A percentile compares a stretch with the other conserved stretches of the same genome.
These are phyloP conservation scores for Ennomos quercinarius DNA, from an alignment of 2,888 invertebrate species.

Conservation along the genomic window DNA sequence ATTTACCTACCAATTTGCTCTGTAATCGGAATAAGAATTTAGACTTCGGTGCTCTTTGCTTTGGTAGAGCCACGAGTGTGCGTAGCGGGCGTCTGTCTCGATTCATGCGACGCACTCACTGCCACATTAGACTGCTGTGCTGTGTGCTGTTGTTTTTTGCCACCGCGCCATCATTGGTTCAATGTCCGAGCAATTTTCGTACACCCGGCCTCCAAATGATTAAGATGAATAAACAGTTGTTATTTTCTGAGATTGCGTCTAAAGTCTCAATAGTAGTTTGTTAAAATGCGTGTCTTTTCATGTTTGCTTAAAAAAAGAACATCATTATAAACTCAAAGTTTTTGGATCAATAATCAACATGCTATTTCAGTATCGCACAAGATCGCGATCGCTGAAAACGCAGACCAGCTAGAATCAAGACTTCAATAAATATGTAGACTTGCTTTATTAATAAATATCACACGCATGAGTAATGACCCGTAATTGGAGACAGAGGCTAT, in stretches of 20 bases:
- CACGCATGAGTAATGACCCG: slow-evolving; percentile 76
- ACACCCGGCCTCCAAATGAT: slow-evolving; percentile 62
- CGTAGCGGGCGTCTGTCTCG: slow-evolving; percentile 42
- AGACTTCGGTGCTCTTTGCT: slow-evolving; percentile 13
- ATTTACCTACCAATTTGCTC: slow-evolving; percentile 21
- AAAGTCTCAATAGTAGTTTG: neutral
- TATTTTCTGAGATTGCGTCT: slow-evolving; percentile 36
- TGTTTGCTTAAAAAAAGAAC: too few species aligned
- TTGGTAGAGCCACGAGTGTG: slow-evolving; percentile 38
- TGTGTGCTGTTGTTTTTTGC: slow-evolving; percentile 60
- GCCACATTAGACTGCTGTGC: slow-evolving; percentile 66
- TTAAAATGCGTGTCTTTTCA: too few species aligned
- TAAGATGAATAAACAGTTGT: slow-evolving; percentile 46
- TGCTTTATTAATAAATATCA: slow-evolving; percentile 70
- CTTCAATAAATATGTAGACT: slow-evolving; percentile 36
- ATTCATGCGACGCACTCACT: slow-evolving; percentile 66
- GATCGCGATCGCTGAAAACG: slow-evolving; percentile 9
- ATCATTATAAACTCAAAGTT: neutral
- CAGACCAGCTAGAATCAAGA: neutral
- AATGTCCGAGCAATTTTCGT: slow-evolving; percentile 70
- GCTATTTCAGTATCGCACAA: slow-evolving; percentile 4
- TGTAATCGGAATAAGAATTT: slow-evolving; percentile 18
- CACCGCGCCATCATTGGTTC: slow-evolving; percentile 55
- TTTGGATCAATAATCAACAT: neutral
- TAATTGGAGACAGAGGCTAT: slow-evolving; percentile 79